Percentiles rank a stretch among this genome's conserved stretches.
Evolutionary conservation across 2,113 vertebrate genomes (phyloP).

Genomic region (Dasypus novemcinctus): DNA sequence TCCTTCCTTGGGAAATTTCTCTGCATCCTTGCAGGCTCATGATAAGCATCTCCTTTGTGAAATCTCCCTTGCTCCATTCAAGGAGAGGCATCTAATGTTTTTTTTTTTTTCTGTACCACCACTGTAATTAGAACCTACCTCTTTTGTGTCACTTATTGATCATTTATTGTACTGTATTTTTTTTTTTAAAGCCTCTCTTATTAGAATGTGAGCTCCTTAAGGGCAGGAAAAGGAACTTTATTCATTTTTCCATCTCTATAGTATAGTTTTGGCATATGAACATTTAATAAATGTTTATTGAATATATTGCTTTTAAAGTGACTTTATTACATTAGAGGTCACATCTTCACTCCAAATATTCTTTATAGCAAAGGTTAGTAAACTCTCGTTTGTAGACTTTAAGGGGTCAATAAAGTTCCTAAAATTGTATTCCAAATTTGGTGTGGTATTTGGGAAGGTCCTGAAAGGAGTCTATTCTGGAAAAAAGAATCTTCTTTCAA

Average conservation of each 20-base stretch:
- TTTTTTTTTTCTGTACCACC: constrained; percentile 32
- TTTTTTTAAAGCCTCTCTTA: constrained; percentile 52
- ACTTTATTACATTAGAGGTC: constrained; percentile 22
- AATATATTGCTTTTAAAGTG: constrained; percentile 60
- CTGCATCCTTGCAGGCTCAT: not conserved
- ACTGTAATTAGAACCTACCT: constrained; percentile 77
- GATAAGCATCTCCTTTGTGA: not conserved
- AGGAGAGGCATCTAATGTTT: not conserved
- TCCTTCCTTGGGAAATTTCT: not conserved
- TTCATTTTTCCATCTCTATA: constrained; percentile 43
- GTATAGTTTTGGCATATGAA: constrained; percentile 57
- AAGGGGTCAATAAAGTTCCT: constrained; percentile 1
- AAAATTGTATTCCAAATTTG: constrained; percentile 14
- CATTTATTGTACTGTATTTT: constrained; percentile 71
- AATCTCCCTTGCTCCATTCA: not conserved
- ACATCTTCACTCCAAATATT: not conserved
- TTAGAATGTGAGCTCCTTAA: constrained; percentile 76
- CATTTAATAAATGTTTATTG: constrained; percentile 65
- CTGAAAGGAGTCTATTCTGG: not conserved
- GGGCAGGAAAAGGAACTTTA: constrained; percentile 69
- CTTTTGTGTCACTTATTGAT: constrained; percentile 59
- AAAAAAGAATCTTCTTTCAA: not conserved
- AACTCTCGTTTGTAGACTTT: not conserved
- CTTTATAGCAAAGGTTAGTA: not conserved
- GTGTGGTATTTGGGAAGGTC: constrained; percentile 17